phyloP scores from a whole-genome alignment of 2,797 vertebrate genomes.

The Eulemur rubriventer region DNA sequence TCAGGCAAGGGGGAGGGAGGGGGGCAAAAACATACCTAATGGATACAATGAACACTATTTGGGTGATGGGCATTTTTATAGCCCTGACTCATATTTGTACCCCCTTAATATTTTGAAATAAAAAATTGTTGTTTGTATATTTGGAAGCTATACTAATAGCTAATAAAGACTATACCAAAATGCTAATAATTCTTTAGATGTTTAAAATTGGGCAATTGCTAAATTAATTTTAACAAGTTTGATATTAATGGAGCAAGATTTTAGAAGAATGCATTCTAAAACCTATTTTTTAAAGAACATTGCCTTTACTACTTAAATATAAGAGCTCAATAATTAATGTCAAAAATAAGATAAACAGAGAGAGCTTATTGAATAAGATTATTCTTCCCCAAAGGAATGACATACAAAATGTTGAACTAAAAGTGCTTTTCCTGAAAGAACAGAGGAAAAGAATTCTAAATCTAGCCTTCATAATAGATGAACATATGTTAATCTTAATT shows the following conservation, averaged over 20 bases:
- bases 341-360: slow-evolving; percentile 25
- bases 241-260: not conserved
- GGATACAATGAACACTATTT: not conserved
- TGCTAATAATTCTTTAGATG: slow-evolving; percentile 4
- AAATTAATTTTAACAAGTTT: not conserved
- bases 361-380: not conserved
- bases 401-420: not conserved
- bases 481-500: not conserved
- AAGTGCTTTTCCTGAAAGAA: slow-evolving; percentile 22
- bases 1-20: not conserved
- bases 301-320: slow-evolving; percentile 21
- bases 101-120: not conserved
- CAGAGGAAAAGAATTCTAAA: not conserved
- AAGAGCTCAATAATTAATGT: not conserved
- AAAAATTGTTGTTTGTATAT: not conserved
- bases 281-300: not conserved
- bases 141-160: slow-evolving; percentile 15
- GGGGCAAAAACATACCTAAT: not conserved
- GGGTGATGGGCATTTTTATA: not conserved
- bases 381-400: not conserved
- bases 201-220: not conserved
- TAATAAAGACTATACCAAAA: not conserved
- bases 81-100: not conserved
- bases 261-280: slow-evolving; percentile 31
- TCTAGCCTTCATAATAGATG: not conserved